Conservation (phyloP, 2,113 vertebrate species). For the Ploceus nigricollis region DNA sequence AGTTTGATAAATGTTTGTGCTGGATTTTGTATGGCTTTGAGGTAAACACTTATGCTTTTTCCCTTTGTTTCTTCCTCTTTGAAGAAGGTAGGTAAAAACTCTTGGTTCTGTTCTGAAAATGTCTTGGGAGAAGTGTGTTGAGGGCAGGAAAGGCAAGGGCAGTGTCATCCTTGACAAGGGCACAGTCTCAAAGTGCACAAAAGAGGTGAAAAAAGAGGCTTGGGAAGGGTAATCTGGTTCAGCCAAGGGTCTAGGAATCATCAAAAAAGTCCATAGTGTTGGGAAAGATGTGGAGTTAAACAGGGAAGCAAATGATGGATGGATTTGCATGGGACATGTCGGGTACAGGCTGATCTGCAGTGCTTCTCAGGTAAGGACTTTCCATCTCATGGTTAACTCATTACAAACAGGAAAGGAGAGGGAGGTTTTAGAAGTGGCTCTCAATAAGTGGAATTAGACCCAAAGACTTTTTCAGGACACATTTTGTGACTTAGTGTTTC, state of each 20-base stretch:
- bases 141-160: not conserved
- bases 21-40: not conserved
- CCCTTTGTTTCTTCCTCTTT: not conserved
- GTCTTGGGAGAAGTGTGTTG: not conserved
- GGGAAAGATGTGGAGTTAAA: not conserved
- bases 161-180: not conserved
- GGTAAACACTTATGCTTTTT: not conserved
- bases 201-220: not conserved
- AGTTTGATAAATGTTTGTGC: not conserved
- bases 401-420: not conserved
- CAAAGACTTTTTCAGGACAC: not conserved
- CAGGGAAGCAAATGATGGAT: not conserved
- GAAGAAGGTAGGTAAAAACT: not conserved
- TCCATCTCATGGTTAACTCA: not conserved
- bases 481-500: not conserved
- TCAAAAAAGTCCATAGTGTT: not conserved
- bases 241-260: not conserved
- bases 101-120: not conserved
- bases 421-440: not conserved
- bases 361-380: not conserved
- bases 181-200: not conserved
- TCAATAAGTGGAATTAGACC: not conserved
- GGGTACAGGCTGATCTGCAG: not conserved
- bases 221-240: not conserved
- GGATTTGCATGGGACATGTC: no score